Evolutionary conservation across 2,113 vertebrate species (phyloP), one percentile per base, ranked within the genome.

Genomic region (Istiophorus platypterus): DNA sequence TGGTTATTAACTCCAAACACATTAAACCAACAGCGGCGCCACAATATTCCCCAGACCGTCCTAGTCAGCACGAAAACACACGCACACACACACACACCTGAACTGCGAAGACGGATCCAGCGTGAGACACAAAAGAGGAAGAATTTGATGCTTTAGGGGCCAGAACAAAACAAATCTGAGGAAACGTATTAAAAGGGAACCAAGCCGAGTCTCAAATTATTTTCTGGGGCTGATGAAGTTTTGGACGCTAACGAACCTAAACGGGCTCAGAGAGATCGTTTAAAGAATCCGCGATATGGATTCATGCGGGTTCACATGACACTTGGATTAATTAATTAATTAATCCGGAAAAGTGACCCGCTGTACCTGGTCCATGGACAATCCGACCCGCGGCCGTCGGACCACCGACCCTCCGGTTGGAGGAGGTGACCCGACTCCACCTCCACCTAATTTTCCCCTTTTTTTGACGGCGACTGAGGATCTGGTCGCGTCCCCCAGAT

Each of bases 1-100:
- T 91, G 85, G 75, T 91, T 91, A 87, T 91, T 90, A 92, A 92
- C 89, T 91, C 88, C 73, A 62, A 89, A 85, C 85, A 74, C 90
- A 92, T 92, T 84, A 91, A 88, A 89, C 78, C 88, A 89, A 91
- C 82, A 89, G 81, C 42, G 56, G 82, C 3, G 57, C 65, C 61
- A 7, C 72, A 3, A 76, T 72, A 88, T 91, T 90, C 88, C 89
- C 86, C 62, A 67, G 80, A 87, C 86, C 13, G 18, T 61, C 80
- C 72, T 66, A 29, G 81, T 85, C 85, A 58, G 85, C 72, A 84
- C 15, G 59, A 68, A 80, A 34, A 73, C 51, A 79, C 34, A 56
- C 62, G 59, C 63, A 66, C 82, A 78, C 69, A 64, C 58, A 37
- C 70, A 82, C 72, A 88, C 77, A 89, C 88, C 80, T 86, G 82